Conservation (phyloP, 1,140 invertebrate genomes). For the Agrilus planipennis region DNA sequence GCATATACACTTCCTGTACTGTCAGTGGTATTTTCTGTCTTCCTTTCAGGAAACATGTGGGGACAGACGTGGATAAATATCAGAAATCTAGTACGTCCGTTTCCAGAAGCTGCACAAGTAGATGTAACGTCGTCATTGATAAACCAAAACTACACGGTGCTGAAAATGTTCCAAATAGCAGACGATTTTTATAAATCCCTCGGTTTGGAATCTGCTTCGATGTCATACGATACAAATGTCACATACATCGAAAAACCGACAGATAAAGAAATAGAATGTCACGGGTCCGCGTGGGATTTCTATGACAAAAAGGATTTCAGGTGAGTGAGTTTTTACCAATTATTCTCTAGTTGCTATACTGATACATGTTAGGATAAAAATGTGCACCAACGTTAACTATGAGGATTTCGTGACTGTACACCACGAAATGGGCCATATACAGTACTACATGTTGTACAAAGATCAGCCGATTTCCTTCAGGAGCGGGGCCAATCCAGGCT, state of each 20-base stretch:
- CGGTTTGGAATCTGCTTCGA: conserved; percentile 34
- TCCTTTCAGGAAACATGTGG: conserved; percentile 79
- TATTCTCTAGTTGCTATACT: background rate
- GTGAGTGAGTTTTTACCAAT: conserved; percentile 22
- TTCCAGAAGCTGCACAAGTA: conserved; percentile 53
- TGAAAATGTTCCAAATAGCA: conserved; percentile 35
- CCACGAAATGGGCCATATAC: conserved; percentile 69
- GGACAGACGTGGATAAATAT: conserved; percentile 76
- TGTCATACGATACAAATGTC: conserved; percentile 11
- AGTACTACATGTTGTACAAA: conserved; percentile 62
- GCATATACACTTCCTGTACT: background rate
- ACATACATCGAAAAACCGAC: conserved; percentile 46
- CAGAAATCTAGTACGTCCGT: conserved; percentile 57
- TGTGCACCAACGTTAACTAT: conserved; percentile 57
- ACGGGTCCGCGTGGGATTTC: conserved; percentile 73
- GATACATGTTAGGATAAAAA: conserved; percentile 51
- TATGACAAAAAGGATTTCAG: conserved; percentile 53
- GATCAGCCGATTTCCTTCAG: conserved; percentile 51
- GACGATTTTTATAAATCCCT: conserved; percentile 40
- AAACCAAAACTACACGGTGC: conserved; percentile 38
- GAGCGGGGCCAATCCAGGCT: conserved; percentile 62
- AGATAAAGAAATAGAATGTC: conserved; percentile 56
- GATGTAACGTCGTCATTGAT: conserved; percentile 60
- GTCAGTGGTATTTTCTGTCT: conserved; percentile 11
- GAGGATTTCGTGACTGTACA: conserved; percentile 60